Evolutionary conservation across 2,888 invertebrate genomes (phyloP), one percentile per base, ranked within the genome.

Genomic region (Chloroclysta siterata): DNA sequence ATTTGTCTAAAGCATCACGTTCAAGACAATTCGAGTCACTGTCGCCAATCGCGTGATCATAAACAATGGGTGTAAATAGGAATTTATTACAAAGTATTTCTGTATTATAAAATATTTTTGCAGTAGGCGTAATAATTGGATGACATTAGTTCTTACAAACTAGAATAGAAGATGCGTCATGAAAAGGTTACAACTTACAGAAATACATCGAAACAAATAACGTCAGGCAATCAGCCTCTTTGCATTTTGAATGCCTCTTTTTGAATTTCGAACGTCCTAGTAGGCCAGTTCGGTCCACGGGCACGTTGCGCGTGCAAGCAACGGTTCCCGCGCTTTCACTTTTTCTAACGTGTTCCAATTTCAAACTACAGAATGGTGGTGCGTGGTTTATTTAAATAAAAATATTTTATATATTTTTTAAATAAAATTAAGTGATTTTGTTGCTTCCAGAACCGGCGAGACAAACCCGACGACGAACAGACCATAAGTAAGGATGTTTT

Each of bases 391-490:
- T 50, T 13, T 2, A 53, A 42, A 42, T 22, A 51, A 47, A 48
- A 1, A 3, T 8, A 15, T 33, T 8, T 4, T 53, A 52, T 7
- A 48, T 63, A 48, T 57, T 57, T 44, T 7, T 0, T 28, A 42
- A 62, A 56, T 39, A 54, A 62, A 67, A 50, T 50, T 55, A 66
- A 39, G 62, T 62, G 51, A 51, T 61, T 44, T 65, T 59, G 14
- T 57, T 74, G 61, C 72, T 84, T 87, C 63, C 88, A 90, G 86
- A 85, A 80, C 48, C 75, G 80, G 67, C 74, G 73, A 55, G 85
- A 77, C 60, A 88, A 88, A 77, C 81, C 89, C 51, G 93, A 93
- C 69, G 93, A 93, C 67, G 93, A 93, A 74, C 93, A 93, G 77
- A 89, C 93, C 53, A 84, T 90, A 62, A 93, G 94, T 93, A 74